Conservation (phyloP, 1,140 invertebrate genomes). For the Drosophila ironensis region DNA sequence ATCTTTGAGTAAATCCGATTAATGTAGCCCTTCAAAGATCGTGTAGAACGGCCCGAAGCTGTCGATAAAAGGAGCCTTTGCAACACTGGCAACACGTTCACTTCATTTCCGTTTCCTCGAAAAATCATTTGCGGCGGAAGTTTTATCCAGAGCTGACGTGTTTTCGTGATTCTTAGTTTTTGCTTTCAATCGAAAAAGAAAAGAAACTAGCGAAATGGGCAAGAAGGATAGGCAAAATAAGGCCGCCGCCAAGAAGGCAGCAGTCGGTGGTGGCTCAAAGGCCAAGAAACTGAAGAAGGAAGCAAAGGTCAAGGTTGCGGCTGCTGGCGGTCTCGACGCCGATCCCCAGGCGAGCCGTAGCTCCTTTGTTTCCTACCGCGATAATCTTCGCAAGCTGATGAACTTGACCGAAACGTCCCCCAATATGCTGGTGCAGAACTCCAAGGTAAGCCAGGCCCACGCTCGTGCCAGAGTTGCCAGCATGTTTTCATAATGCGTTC, state of each 20-base stretch:
- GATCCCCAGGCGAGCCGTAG: too few relatives aligned
- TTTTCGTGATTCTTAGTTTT: too few relatives aligned
- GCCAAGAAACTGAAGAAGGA: background rate
- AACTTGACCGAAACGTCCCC: conserved; percentile 11
- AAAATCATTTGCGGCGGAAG: too few relatives aligned
- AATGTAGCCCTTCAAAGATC: background rate
- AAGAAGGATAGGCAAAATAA: conserved; percentile 57
- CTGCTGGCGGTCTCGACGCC: background rate
- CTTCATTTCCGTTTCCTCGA: background rate
- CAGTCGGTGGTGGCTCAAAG: too few relatives aligned
- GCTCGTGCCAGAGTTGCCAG: background rate
- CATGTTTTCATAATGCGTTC: too few relatives aligned
- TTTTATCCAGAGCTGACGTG: too few relatives aligned
- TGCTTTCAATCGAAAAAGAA: too few relatives aligned
- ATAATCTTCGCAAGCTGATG: conserved; percentile 23
- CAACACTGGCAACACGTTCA: background rate
- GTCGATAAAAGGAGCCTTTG: background rate
- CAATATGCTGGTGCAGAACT: background rate
- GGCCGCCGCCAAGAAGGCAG: background rate
- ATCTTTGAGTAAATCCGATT: too few relatives aligned
- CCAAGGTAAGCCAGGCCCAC: background rate
- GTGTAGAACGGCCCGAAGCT: background rate
- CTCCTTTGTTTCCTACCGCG: background rate
- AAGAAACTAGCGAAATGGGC: conserved; percentile 39
- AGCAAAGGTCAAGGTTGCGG: background rate